Base-by-base conservation (phyloP, 2,797 vertebrate species). In the Podargus strigoides region DNA sequence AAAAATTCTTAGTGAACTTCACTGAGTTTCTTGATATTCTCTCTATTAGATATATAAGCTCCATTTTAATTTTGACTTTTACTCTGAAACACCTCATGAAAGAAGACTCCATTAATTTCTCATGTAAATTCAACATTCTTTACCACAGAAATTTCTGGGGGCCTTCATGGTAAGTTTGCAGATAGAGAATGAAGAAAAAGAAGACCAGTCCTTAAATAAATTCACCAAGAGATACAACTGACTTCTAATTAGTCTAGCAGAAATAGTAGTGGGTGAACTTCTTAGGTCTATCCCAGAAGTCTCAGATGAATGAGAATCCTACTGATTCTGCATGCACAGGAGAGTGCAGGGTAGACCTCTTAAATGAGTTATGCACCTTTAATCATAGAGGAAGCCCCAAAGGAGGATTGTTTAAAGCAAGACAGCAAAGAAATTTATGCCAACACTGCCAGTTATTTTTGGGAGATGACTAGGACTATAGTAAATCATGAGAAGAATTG, bases 401-500 rank as follows among this genome's bases (percentile, higher is more conserved):
- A 91, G n/a, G 56, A 93, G 46, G 74, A 68, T 3, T 68, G 22
- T 87, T 91, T 77, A 77, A 94, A 86, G 42, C 8, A 75, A 91
- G 67, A 63, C 8, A 80, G 56, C 9, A 67, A 68, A 85, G 30
- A 78, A 85, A 81, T 79, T 46, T 68, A 56, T 67, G 32, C 28
- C 52, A 75, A 70, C 28, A 67, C 17, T 4, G 19, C 14, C 12
- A 76, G 50, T 87, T 87, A 74, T 82, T 95, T 95, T 77, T 32
- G 53, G 50, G 52, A 91, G 15, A 70, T 22, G 24, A 41, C 39
- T 81, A 76, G 28, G 16, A 73, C 32, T 87, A 18, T 11, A 85
- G 60, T n/a, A 94, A 95, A 94, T 85, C 79, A 77, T 32, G 86
- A 78, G 37, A 66, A 59, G 16, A 69, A 83, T 89, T 90, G 69